Percentiles rank a stretch among this genome's conserved stretches.
Evolutionary conservation across 2,797 vertebrate genomes (phyloP).

Genomic region (Carapus acus): DNA sequence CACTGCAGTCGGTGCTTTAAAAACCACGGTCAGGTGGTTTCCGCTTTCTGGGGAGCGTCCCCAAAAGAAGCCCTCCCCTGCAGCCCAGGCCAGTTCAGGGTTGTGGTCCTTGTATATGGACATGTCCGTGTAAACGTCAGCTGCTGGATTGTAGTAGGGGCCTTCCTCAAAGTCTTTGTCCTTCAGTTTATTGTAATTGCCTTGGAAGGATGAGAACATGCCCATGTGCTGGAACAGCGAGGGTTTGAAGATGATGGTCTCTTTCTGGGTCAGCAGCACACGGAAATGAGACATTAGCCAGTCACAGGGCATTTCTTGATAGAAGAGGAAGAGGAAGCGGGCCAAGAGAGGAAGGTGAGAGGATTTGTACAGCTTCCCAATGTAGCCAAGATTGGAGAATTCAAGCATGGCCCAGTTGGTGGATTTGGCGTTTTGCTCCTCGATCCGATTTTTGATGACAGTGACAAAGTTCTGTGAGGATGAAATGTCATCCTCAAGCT

Average conservation of each 20-base stretch:
- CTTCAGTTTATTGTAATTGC: slow-evolving; percentile 70
- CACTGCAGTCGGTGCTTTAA: slow-evolving; percentile 57
- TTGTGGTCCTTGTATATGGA: slow-evolving; percentile 50
- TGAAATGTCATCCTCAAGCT: slow-evolving; percentile 80
- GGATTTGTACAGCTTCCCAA: slow-evolving; percentile 82
- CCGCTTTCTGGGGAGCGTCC: slow-evolving; percentile 63
- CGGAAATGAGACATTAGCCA: slow-evolving; percentile 79
- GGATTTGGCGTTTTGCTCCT: slow-evolving; percentile 50
- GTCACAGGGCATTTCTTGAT: slow-evolving; percentile 83
- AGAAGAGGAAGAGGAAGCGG: slow-evolving; percentile 82
- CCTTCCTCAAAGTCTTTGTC: slow-evolving; percentile 67
- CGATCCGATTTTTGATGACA: slow-evolving; percentile 62
- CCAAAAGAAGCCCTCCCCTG: slow-evolving; percentile 76
- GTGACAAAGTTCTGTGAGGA: slow-evolving; percentile 74
- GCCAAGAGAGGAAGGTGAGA: slow-evolving; percentile 73
- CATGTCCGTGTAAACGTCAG: slow-evolving; percentile 69
- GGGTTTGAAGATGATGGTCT: slow-evolving; percentile 71
- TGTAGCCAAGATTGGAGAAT: slow-evolving; percentile 83
- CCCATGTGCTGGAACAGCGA: slow-evolving; percentile 81
- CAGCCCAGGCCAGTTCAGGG: slow-evolving; percentile 73
- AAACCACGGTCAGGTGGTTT: slow-evolving; percentile 68
- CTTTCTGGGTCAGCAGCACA: slow-evolving; percentile 73
- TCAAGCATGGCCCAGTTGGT: slow-evolving; percentile 78
- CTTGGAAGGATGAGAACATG: slow-evolving; percentile 73
- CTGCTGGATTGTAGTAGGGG: slow-evolving; percentile 62